A percentile compares a stretch with the other conserved stretches of the same genome.
phyloP scores from a whole-genome alignment of 1,140 invertebrate genomes.

The Euwallacea fornicatus region DNA sequence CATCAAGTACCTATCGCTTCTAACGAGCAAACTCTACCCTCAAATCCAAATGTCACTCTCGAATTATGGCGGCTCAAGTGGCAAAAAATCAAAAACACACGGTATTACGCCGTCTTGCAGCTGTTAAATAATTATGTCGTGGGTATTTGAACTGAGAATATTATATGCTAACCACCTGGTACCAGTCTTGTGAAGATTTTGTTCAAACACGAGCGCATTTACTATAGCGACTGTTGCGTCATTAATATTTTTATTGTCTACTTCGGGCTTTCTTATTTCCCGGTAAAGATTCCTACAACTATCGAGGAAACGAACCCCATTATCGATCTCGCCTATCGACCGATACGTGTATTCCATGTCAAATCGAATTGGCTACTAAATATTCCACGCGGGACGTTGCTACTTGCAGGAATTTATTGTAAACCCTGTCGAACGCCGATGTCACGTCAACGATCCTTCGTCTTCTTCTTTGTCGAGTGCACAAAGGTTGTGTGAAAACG shows the following conservation, averaged over 20 bases:
- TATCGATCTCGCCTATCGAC: conserved; percentile 30
- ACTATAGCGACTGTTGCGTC: no score
- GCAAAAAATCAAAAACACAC: conserved; percentile 5
- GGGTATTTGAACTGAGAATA: conserved; percentile 7
- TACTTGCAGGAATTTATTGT: conserved; percentile 35
- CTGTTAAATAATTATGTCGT: conserved; percentile 15
- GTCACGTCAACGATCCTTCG: conserved; percentile 24
- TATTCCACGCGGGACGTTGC: conserved; percentile 16
- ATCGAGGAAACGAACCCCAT: conserved; percentile 3
- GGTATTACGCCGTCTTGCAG: conserved; percentile 8
- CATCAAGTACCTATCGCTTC: neutral
- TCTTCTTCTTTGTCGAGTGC: neutral
- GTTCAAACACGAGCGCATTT: neutral
- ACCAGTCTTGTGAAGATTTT: conserved; percentile 8
- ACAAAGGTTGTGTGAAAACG: conserved; percentile 5
- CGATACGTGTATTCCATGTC: conserved; percentile 36
- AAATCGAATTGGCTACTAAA: conserved; percentile 32
- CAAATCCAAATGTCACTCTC: neutral
- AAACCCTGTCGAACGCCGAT: conserved; percentile 24
- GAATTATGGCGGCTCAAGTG: neutral
- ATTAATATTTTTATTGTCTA: neutral
- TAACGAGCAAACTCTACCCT: neutral
- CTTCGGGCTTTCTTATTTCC: neutral
- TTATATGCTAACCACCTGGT: conserved; percentile 14
- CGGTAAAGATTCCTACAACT: neutral